Evolutionary conservation across 1,140 invertebrate species (phyloP).

Genomic region (Neodiprion pinetum): DNA sequence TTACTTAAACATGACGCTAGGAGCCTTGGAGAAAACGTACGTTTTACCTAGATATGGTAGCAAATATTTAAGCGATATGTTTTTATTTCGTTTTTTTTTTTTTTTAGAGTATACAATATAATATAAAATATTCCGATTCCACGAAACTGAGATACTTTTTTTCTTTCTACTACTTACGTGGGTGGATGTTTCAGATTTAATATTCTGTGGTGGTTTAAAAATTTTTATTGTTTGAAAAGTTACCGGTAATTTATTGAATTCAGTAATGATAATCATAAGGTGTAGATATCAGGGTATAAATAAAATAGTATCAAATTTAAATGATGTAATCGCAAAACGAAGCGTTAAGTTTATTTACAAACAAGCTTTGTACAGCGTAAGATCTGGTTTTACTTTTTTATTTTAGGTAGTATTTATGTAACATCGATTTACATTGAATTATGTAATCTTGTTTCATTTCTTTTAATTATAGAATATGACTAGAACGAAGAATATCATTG

Average conservation of each 20-base stretch:
- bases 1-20: neutral
- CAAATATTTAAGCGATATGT: neutral
- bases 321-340: neutral
- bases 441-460: neutral
- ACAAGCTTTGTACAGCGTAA: slow-evolving; percentile 11
- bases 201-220: too few species aligned
- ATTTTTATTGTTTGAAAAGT: too few species aligned
- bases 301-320: too few species aligned
- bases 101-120: neutral
- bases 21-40: too few species aligned
- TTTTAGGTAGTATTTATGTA: neutral
- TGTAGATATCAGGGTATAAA: too few species aligned
- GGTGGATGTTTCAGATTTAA: too few species aligned
- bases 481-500: slow-evolving; percentile 44
- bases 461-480: slow-evolving; percentile 37
- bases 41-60: too few species aligned
- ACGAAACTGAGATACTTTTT: too few species aligned
- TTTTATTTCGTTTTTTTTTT: neutral
- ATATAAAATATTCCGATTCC: neutral
- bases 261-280: too few species aligned
- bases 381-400: too few species aligned
- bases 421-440: neutral
- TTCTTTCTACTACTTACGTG: too few species aligned
- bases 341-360: slow-evolving; percentile 21
- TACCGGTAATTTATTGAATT: too few species aligned